Evolutionary conservation across 1,140 invertebrate species (phyloP), one percentile per base, ranked within the genome.

Genomic region (Drosophila rhopaloa): DNA sequence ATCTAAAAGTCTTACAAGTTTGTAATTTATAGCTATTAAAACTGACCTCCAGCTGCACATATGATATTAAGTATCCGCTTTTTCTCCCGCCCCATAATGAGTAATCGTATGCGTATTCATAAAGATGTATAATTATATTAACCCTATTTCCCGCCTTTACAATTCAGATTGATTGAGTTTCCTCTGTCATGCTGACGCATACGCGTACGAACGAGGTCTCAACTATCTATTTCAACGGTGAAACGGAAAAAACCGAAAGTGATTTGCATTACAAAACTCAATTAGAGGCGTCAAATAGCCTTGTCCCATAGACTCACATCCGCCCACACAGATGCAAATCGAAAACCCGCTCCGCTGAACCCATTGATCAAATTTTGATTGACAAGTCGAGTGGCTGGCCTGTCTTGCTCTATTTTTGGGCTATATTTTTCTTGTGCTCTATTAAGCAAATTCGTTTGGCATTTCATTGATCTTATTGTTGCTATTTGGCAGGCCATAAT

Each of bases 181-280:
- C 67, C 44, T 27, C 65, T 16, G 37, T 70, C 50, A 47, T 29
- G 32, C 62, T 68, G 35, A 68, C 67, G 65, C 65, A 70, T 70
- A 71, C 65, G 65, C 66, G 57, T 29, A 27, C n/a, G 9, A 1
- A 29, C 68, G 68, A 71, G 68, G 68, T 47, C 68, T 71, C 19
- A 9, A 58, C 68, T 71, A 70, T 70, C 38, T 37, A 66, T 68
- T 68, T 68, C 53, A 68, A 27, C n/a, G 61, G 16, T 16, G 66
- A 47, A 68, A 68, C 65, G 66, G 51, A 56, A 29, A 58, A 71
- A 71, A 71, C 29, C 44, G 68, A 72, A 72, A 72, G 68, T 72
- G 68, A 71, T 72, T 72, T 72, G 68, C 68, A 71, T 72, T 72
- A 72, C 68, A 72, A 72, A 72, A 72, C 68, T 71, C 67, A 70